Base-by-base conservation (phyloP, 2,888 invertebrate genomes). In the Charanyca ferruginea region DNA sequence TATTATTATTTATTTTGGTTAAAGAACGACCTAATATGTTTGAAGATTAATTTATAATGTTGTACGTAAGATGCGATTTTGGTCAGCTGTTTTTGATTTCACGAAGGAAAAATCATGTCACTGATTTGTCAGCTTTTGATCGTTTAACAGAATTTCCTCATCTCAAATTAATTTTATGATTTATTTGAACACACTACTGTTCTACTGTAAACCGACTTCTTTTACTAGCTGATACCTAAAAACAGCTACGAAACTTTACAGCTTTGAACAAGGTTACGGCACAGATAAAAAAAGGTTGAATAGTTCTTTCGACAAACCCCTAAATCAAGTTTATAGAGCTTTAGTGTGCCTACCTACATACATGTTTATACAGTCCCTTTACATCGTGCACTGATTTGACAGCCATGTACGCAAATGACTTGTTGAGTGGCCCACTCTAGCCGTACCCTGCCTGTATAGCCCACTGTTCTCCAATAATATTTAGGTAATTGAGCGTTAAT, bases 401-500 rank as follows among this genome's bases (percentile, higher is more conserved):
- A 62, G 47, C 49, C 54, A 53, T 38, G 22, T 64, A 51, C 53
- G 49, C 65, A 63, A 61, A 71, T 54, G 51, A 67, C 70, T 67
- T 69, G 69, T 72, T 72, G 71, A 69, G 66, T 74, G 60, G 64
- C 8, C 62, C 57, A 38, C 57, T 63, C 42, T 25, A 55, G 47
- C 48, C 53, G 51, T 52, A 47, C 22, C n/a, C 20, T 48, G 18
- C 28, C 13, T 49, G 20, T 54, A 42, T n/a, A 38, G 18, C 16
- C n/a, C 22, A 49, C 16, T 63, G 23, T 55, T 67, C 64, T 68
- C 76, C 68, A 81, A 78, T 79, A 83, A 79, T 78, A 83, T 82
- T 82, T 78, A 73, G 75, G 66, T 80, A 83, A 86, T 83, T 84
- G 83, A 77, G 65, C 81, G 73, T 78, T 73, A 74, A 73, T 76